A percentile compares a stretch with the other conserved stretches of the same genome.
Conservation (phyloP, 2,113 vertebrate species). For the Sprattus sprattus region DNA sequence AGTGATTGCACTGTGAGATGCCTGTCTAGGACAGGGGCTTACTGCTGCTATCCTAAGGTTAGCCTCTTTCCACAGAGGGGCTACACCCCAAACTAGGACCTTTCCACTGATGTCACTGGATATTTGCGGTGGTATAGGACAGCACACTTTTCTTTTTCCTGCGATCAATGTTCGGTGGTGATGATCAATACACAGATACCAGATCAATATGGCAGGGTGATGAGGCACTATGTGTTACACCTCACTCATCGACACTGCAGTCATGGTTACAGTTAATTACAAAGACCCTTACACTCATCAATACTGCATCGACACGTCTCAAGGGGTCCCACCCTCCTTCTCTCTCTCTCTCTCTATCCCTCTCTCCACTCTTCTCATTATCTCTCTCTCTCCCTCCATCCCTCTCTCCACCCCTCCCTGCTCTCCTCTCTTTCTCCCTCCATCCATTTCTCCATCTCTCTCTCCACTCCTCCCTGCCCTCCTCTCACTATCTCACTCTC, state of each 20-base stretch:
- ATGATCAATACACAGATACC: no score
- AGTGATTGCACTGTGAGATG: neutral
- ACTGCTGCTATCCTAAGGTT: neutral
- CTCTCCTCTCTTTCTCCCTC: neutral
- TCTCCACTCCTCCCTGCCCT: no score
- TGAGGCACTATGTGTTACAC: no score
- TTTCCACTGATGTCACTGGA: neutral
- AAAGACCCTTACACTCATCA: no score
- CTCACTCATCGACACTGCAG: no score
- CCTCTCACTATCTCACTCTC: conserved; percentile 1
- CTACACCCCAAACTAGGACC: neutral
- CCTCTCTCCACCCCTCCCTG: neutral
- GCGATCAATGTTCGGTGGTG: no score
- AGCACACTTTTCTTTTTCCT: neutral
- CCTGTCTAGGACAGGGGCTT: neutral
- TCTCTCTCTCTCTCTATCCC: neutral
- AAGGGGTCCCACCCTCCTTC: neutral
- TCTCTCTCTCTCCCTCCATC: neutral
- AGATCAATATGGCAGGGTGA: no score
- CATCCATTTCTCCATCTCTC: neutral
- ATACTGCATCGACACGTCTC: no score
- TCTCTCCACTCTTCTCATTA: no score
- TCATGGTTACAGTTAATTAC: no score
- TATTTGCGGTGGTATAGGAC: neutral
- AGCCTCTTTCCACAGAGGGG: neutral